Evolutionary conservation across 2,797 vertebrate genomes (phyloP).

Genomic region (Muscicapa comitata): DNA sequence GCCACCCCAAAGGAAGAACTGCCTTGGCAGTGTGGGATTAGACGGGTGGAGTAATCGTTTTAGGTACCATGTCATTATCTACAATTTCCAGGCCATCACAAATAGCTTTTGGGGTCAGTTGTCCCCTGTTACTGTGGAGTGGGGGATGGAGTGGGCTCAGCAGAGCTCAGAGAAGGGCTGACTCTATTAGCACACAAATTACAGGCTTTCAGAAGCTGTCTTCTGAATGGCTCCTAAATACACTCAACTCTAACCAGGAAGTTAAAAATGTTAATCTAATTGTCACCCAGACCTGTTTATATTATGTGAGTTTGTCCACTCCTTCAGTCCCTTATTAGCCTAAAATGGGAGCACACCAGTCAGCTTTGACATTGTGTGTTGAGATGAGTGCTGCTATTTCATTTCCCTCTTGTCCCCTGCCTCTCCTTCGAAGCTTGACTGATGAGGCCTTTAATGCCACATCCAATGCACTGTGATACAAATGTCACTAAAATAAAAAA

Average conservation of each 20-base stretch:
- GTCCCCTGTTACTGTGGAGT: conserved; percentile 28
- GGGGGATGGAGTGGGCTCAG: not conserved
- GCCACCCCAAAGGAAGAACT: not conserved
- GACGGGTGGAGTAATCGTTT: conserved; percentile 24
- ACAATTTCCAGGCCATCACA: conserved; percentile 63
- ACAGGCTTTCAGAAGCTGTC: conserved; percentile 63
- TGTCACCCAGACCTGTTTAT: conserved; percentile 41
- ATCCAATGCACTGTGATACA: not conserved
- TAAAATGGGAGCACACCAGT: not conserved
- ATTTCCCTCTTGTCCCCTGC: not conserved
- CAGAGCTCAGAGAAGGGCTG: conserved; percentile 48
- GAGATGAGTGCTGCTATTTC: not conserved
- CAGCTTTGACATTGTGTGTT: not conserved
- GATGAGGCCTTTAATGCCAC: not conserved
- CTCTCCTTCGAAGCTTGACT: not conserved
- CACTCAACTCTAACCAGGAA: not conserved
- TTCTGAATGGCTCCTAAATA: conserved; percentile 44
- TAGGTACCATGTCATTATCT: conserved; percentile 62
- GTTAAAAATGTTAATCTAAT: conserved; percentile 59
- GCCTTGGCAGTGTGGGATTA: conserved; percentile 21
- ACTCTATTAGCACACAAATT: conserved; percentile 68
- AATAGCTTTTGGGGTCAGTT: conserved; percentile 55
- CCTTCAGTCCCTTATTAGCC: not conserved
- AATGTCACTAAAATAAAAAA: not conserved
- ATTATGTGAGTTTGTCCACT: not conserved